phyloP scores from a whole-genome alignment of 2,113 vertebrate species.

The Colinus virginianus region DNA sequence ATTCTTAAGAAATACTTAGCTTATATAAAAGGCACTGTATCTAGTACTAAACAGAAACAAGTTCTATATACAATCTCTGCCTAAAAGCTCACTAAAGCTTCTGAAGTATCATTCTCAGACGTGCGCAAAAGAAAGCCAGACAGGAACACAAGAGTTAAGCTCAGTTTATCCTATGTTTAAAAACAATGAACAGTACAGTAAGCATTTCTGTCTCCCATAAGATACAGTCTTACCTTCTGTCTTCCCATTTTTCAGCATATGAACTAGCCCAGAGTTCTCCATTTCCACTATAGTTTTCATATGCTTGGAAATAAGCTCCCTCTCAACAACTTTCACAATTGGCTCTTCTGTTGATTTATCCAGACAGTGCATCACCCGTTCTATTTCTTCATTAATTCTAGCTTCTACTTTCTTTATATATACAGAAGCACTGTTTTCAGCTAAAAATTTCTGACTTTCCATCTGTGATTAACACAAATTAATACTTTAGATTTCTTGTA shows the following conservation, averaged over 20 bases:
- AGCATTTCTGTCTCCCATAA: not conserved
- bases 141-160: not conserved
- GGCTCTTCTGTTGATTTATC: constrained; percentile 98
- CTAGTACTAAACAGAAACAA: not conserved
- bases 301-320: constrained; percentile 98
- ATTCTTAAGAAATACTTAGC: not conserved
- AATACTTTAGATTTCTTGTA: constrained; percentile 13
- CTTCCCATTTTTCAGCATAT: constrained; percentile 99
- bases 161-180: not conserved
- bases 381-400: constrained; percentile 99
- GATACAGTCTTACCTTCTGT: constrained; percentile 88
- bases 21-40: not conserved
- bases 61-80: not conserved
- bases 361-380: constrained; percentile 98
- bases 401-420: constrained; percentile 99
- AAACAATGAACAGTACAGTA: not conserved
- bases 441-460: constrained; percentile 99
- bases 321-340: constrained; percentile 97
- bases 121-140: not conserved
- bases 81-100: not conserved
- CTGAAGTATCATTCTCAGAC: not conserved
- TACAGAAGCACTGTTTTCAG: constrained; percentile 98
- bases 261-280: constrained; percentile 98
- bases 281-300: constrained; percentile 99
- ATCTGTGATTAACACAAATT: constrained; percentile 83